Evolutionary conservation across 2,888 invertebrate species (phyloP).

Genomic region (Dendrolimus pini): DNA sequence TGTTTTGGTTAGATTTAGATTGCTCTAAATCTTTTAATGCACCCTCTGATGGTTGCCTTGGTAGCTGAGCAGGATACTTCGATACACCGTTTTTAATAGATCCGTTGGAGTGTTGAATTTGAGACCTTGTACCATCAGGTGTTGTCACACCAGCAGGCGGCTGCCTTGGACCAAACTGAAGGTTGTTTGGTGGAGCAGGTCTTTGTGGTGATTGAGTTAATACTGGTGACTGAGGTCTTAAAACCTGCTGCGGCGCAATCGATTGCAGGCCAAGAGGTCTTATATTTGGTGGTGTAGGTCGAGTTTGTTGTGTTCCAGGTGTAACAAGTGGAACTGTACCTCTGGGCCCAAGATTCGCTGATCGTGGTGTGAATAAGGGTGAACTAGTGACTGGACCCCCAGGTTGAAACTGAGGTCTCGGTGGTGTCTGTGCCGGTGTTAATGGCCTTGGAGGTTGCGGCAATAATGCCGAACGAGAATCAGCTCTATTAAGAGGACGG

Average conservation of each 20-base stretch:
- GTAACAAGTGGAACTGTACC: slow-evolving; percentile 39
- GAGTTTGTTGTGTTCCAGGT: slow-evolving; percentile 42
- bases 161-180: slow-evolving; percentile 22
- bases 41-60: slow-evolving; percentile 64
- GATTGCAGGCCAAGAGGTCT: slow-evolving; percentile 59
- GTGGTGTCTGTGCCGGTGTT: slow-evolving; percentile 38
- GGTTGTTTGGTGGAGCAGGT: slow-evolving; percentile 67
- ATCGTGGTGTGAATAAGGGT: slow-evolving; percentile 48
- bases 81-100: slow-evolving; percentile 37
- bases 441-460: slow-evolving; percentile 45
- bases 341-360: slow-evolving; percentile 43
- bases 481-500: slow-evolving; percentile 53
- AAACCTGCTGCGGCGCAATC: slow-evolving; percentile 47
- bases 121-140: slow-evolving; percentile 49
- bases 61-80: slow-evolving; percentile 32
- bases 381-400: slow-evolving; percentile 57
- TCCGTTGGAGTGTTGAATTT: slow-evolving; percentile 43
- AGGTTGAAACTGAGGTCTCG: slow-evolving; percentile 62
- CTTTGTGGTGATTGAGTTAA: slow-evolving; percentile 48
- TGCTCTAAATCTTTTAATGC: slow-evolving; percentile 52
- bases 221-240: slow-evolving; percentile 47
- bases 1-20: slow-evolving; percentile 43
- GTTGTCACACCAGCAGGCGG: slow-evolving; percentile 31
- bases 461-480: slow-evolving; percentile 56
- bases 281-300: slow-evolving; percentile 40